Conservation (phyloP, 2,888 invertebrate species). For the Agrenia bidenticulata region DNA sequence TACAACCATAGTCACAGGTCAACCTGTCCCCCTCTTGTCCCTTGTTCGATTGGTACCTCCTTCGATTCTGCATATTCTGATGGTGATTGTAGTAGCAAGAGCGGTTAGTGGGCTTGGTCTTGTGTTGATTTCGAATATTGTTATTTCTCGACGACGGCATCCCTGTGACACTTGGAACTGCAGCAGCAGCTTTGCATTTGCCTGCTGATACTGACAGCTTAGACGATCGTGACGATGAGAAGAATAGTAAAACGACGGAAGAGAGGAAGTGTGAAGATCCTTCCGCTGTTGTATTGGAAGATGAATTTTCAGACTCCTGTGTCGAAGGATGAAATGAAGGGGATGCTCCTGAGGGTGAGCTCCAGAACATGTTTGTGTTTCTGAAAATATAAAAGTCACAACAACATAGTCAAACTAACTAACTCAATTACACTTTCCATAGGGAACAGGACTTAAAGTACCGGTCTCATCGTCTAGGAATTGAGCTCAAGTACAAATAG, state of each 20-base stretch:
- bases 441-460: too few species aligned
- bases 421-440: too few species aligned
- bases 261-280: neutral
- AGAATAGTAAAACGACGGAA: conserved; percentile 3
- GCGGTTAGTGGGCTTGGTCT: neutral
- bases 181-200: too few species aligned
- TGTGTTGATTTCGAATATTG: conserved; percentile 5
- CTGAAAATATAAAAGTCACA: too few species aligned
- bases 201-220: too few species aligned
- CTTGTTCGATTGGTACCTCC: conserved; percentile 12
- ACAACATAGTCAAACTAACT: too few species aligned
- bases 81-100: neutral
- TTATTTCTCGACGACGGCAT: neutral
- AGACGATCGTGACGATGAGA: neutral
- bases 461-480: too few species aligned
- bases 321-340: neutral
- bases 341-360: neutral
- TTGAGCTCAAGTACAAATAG: too few species aligned
- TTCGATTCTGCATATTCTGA: neutral
- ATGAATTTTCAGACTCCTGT: neutral
- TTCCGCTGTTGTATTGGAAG: neutral
- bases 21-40: too few species aligned
- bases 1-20: too few species aligned
- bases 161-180: neutral
- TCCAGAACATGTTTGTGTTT: too few species aligned